These are phyloP conservation scores for Varanus komodoensis DNA, from an alignment of 2,113 vertebrate species.

Conservation along the genomic window DNA sequence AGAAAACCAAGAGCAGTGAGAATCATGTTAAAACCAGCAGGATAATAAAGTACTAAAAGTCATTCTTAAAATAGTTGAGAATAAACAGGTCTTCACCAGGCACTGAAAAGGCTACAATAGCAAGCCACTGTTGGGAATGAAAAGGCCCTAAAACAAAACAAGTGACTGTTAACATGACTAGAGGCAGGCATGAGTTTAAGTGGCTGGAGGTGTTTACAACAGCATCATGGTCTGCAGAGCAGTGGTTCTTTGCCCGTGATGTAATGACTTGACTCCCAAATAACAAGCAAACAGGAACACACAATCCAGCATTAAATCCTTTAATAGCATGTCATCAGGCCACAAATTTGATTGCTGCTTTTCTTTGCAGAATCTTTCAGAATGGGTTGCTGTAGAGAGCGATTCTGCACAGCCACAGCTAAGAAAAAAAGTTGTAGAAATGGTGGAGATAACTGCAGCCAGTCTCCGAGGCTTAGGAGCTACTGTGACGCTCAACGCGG, in stretches of 20 bases:
- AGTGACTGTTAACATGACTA: too few species aligned
- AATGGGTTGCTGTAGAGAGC: conserved; percentile 90
- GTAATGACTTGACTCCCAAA: background rate
- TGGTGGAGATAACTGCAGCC: conserved; percentile 82
- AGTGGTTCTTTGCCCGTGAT: background rate
- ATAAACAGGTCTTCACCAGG: too few species aligned
- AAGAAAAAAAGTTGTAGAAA: conserved; percentile 79
- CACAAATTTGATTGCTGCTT: background rate
- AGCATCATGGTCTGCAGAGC: background rate
- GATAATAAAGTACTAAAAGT: too few species aligned
- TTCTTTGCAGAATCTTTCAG: conserved; percentile 78
- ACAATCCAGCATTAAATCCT: background rate
- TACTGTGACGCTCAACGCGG: conserved; percentile 76
- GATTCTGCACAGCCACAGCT: conserved; percentile 84
- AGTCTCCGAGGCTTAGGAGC: conserved; percentile 83
- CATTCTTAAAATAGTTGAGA: too few species aligned
- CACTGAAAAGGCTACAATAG: too few species aligned
- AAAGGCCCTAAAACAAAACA: too few species aligned
- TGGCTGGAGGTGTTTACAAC: background rate
- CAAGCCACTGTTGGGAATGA: too few species aligned
- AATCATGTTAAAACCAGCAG: too few species aligned
- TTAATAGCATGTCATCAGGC: too few species aligned
- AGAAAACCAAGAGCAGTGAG: too few species aligned
- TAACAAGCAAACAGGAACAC: background rate
- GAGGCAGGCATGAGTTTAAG: background rate